phyloP scores from a whole-genome alignment of 2,113 vertebrate genomes.

The Azemiops feae region DNA sequence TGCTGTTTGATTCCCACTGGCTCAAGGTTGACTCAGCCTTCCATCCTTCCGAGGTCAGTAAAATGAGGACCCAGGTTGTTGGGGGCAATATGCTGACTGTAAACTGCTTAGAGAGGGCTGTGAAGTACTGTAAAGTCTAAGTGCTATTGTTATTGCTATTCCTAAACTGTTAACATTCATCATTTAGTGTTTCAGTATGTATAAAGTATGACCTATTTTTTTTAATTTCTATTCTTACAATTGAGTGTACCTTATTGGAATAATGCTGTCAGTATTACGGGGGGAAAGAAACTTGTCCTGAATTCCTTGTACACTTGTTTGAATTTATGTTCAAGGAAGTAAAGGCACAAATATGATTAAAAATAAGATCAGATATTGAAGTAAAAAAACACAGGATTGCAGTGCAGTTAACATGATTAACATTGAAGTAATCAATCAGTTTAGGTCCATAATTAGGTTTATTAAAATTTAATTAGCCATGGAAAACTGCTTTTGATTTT shows the following conservation, averaged over 20 bases:
- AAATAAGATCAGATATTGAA: neutral
- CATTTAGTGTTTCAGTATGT: neutral
- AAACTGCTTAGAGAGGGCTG: neutral
- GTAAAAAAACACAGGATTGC: neutral
- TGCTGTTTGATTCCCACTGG: neutral
- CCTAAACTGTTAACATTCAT: conserved; percentile 5
- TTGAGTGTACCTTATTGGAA: neutral
- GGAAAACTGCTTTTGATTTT: neutral
- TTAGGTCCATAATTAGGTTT: neutral
- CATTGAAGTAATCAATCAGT: neutral
- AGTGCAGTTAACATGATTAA: neutral
- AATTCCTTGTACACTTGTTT: neutral
- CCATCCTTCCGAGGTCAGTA: neutral
- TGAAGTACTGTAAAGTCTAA: neutral
- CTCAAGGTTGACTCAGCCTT: neutral
- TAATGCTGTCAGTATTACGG: neutral
- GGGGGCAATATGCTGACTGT: neutral
- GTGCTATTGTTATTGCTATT: neutral
- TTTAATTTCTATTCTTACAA: neutral
- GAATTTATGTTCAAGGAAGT: neutral
- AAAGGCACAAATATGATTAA: neutral
- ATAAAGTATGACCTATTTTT: neutral
- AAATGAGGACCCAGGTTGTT: neutral
- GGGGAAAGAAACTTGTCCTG: neutral
- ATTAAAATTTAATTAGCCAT: neutral